Evolutionary conservation across 2,797 vertebrate species (phyloP).

Genomic region (Brachyalestes nurse): DNA sequence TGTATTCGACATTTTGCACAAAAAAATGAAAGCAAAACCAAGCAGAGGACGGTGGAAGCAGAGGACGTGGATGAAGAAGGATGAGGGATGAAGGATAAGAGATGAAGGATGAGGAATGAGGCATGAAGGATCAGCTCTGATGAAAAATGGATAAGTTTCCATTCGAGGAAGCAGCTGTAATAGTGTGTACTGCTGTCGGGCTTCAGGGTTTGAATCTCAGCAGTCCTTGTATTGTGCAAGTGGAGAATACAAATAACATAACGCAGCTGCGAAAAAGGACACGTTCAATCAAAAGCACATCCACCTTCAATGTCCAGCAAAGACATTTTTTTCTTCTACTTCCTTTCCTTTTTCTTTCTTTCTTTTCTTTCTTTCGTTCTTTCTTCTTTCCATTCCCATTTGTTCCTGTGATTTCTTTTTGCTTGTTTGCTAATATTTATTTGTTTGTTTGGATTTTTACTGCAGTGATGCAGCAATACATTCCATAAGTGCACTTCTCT

Average conservation of each 20-base stretch:
- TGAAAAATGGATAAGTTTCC: background rate
- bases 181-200: background rate
- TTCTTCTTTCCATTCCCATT: background rate
- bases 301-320: background rate
- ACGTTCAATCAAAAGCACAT: background rate
- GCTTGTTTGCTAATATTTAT: background rate
- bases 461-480: background rate
- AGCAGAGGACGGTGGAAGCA: background rate
- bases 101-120: background rate
- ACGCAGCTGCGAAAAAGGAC: too few relatives aligned
- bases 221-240: background rate
- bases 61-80: background rate
- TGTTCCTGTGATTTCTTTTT: background rate
- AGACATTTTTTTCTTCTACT: background rate
- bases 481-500: background rate
- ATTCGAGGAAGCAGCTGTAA: background rate
- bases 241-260: background rate
- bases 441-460: background rate
- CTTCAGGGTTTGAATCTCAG: background rate
- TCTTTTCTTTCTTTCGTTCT: background rate
- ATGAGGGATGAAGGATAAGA: too few relatives aligned
- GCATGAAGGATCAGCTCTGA: background rate
- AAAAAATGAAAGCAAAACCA: background rate
- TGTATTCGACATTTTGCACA: background rate
- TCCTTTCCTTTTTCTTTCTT: background rate